phyloP scores from a whole-genome alignment of 2,888 invertebrate genomes.

The Trichacis sp. region DNA sequence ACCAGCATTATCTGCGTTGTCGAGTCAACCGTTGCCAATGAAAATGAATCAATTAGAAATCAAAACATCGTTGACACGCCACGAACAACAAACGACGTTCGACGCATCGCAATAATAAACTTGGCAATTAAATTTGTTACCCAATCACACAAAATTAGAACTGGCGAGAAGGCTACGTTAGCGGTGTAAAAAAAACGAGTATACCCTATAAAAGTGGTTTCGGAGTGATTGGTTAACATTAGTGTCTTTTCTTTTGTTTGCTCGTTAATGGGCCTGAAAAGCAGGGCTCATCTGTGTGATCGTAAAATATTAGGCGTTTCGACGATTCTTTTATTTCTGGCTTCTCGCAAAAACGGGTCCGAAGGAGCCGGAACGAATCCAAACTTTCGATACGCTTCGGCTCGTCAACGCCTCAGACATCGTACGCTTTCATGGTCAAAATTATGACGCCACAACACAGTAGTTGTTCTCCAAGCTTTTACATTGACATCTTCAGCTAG shows the following conservation, averaged over 20 bases:
- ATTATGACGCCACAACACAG: slow-evolving; percentile 27
- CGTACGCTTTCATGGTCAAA: slow-evolving; percentile 28
- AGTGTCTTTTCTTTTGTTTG: background rate
- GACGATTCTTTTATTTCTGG: slow-evolving; percentile 16
- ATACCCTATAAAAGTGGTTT: background rate
- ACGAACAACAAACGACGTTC: slow-evolving; percentile 15
- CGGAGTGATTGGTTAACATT: background rate
- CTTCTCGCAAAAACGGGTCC: slow-evolving; percentile 14
- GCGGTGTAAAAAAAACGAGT: background rate
- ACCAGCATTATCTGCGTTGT: slow-evolving; percentile 33
- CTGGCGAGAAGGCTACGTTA: too few species aligned
- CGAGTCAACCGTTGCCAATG: too few species aligned
- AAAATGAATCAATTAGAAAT: slow-evolving; percentile 38
- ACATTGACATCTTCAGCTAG: too few species aligned
- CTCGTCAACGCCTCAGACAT: slow-evolving; percentile 20
- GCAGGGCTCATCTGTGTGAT: slow-evolving; percentile 14
- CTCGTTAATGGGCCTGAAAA: slow-evolving; percentile 15
- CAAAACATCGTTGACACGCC: slow-evolving; percentile 56
- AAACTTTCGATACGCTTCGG: slow-evolving; percentile 33
- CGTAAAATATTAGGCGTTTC: slow-evolving; percentile 22
- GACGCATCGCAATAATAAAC: background rate
- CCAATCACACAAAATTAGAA: slow-evolving; percentile 28
- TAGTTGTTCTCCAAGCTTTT: slow-evolving; percentile 5
- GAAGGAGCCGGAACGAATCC: slow-evolving; percentile 13
- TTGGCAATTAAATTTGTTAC: slow-evolving; percentile 44